phyloP scores from a whole-genome alignment of 2,888 invertebrate genomes.

The Papilio demoleus region DNA sequence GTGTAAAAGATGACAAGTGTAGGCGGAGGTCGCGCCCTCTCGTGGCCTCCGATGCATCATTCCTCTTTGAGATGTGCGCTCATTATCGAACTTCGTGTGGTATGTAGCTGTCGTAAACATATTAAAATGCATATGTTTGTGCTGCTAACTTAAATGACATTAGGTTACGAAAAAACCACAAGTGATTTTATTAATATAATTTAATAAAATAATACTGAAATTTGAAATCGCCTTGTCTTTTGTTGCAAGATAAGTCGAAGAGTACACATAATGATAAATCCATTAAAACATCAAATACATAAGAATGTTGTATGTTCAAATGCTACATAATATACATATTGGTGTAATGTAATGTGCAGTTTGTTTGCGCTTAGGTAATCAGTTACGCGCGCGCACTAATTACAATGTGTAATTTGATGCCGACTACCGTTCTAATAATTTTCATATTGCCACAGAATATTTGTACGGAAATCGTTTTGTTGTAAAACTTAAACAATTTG shows the following conservation, averaged over 20 bases:
- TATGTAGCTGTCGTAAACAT: slow-evolving; percentile 46
- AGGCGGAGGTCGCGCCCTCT: not conserved
- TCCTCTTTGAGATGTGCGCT: slow-evolving; percentile 55
- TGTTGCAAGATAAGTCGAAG: no score
- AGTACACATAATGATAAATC: not conserved
- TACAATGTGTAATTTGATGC: slow-evolving; percentile 22
- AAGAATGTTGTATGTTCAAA: slow-evolving; percentile 6
- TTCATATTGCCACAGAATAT: slow-evolving; percentile 1
- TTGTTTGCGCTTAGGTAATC: slow-evolving; percentile 27
- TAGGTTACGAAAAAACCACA: no score
- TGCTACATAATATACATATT: not conserved
- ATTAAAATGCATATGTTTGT: not conserved
- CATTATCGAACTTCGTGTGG: slow-evolving; percentile 47
- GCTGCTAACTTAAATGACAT: not conserved
- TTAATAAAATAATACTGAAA: no score
- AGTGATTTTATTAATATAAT: no score
- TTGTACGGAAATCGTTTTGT: not conserved
- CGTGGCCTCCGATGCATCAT: slow-evolving; percentile 50
- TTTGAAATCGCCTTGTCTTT: no score
- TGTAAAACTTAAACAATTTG: not conserved
- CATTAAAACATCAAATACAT: not conserved
- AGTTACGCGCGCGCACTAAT: slow-evolving; percentile 21
- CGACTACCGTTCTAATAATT: slow-evolving; percentile 9
- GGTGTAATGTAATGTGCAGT: slow-evolving; percentile 44
- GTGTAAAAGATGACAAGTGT: not conserved